phyloP scores from a whole-genome alignment of 2,113 vertebrate genomes.

The Raphicerus campestris region DNA sequence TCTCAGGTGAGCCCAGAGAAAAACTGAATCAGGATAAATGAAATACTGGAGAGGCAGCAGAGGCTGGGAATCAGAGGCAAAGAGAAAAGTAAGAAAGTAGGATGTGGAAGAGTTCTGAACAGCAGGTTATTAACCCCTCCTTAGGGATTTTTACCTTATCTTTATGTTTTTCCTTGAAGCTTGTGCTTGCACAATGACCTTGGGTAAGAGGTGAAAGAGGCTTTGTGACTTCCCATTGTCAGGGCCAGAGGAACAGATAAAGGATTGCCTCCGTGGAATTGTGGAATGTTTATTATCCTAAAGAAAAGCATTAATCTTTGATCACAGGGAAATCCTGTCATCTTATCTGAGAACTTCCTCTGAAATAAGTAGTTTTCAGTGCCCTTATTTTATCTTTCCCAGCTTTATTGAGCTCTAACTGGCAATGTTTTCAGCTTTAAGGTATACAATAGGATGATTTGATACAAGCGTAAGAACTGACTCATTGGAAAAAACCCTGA shows the following conservation, averaged over 20 bases:
- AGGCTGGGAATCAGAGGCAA: not conserved
- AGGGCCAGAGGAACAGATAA: slow-evolving; percentile 35
- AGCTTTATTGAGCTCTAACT: not conserved
- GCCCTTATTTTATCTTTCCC: not conserved
- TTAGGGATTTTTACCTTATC: slow-evolving; percentile 12
- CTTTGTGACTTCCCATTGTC: slow-evolving; percentile 40
- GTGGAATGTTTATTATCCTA: slow-evolving; percentile 60
- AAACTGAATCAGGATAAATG: slow-evolving; percentile 31
- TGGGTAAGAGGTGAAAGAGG: slow-evolving; percentile 5
- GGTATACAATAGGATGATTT: not conserved
- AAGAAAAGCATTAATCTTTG: slow-evolving; percentile 58
- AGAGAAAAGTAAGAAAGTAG: not conserved
- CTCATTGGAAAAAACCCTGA: not conserved
- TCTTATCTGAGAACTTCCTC: slow-evolving; percentile 30
- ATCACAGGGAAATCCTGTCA: slow-evolving; percentile 45
- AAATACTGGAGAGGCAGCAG: not conserved
- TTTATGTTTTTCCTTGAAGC: slow-evolving; percentile 24
- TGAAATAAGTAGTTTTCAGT: not conserved
- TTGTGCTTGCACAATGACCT: not conserved
- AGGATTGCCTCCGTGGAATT: slow-evolving; percentile 18
- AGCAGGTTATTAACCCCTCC: not conserved
- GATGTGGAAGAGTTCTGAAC: not conserved
- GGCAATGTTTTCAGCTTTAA: not conserved
- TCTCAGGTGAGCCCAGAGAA: slow-evolving; percentile 26
- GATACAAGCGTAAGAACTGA: not conserved